Base-by-base conservation (phyloP, 2,888 invertebrate species). In the Andrena trimmerana region DNA sequence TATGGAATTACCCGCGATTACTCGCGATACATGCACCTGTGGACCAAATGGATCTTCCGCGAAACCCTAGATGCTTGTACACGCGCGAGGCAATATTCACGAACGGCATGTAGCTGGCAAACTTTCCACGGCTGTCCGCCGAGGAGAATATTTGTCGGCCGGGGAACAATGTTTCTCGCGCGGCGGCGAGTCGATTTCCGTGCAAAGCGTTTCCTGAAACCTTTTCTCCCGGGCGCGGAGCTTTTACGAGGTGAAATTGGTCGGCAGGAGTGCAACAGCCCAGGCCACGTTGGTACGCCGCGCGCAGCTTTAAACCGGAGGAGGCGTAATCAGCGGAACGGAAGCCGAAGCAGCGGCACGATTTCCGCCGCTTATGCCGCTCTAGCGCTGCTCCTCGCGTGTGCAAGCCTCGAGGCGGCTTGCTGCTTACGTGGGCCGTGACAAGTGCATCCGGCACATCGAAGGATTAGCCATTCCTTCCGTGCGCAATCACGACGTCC, bases 381-480 rank as follows among this genome's bases (percentile, higher is more conserved):
- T 27, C 70, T 33, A 62, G 70, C 62, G 76, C 62, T 62, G 72
- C 67, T 70, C 71, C 57, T 57, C 57, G 57, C 57, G 69, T 84
- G 69, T 69, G 77, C 69, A 65, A 42, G 65, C 70, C 81, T 78
- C 69, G 78, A 76, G 74, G 78, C 70, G 71, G 73, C 42, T 57
- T 57, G 57, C 71, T 71, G 79, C 86, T 77, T 83, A 79, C 82
- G 85, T 86, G 82, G 82, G 86, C 79, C 77, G 86, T 86, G 82
- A 86, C 86, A 86, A 85, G 75, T 77, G 81, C 83, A 84, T 84
- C 85, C 85, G 84, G 85, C 75, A 76, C 81, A 76, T 81, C 85
- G 81, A 78, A 72, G 81, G 81, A 80, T 84, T 83, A 77, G 83
- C 78, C 57, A 67, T 83, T 68, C 50, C 68, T 76, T 69, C 68